Conservation (phyloP, 1,140 invertebrate species). For the Cotesia glomerata region DNA sequence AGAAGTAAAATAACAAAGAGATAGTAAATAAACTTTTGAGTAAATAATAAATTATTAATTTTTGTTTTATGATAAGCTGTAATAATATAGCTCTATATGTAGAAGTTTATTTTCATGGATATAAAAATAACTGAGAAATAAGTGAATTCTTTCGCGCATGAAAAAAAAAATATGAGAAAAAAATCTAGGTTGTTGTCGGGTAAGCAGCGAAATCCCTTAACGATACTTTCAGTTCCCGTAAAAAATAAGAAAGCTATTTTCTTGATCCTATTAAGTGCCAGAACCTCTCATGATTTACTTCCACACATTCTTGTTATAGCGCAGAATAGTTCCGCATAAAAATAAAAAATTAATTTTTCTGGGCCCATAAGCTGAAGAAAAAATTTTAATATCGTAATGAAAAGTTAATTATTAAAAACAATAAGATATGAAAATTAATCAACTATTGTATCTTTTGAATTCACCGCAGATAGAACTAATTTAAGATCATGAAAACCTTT, state of each 20-base stretch:
- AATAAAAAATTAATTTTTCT: no score
- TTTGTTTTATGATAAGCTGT: not conserved
- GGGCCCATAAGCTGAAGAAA: no score
- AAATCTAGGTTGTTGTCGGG: not conserved
- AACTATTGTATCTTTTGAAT: no score
- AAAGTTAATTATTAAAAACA: no score
- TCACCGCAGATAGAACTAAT: no score
- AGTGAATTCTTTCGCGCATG: not conserved
- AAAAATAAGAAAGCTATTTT: constrained; percentile 30
- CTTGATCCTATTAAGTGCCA: constrained; percentile 26
- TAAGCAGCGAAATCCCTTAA: constrained; percentile 12
- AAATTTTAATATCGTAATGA: no score
- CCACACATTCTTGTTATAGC: not conserved
- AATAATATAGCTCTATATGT: not conserved
- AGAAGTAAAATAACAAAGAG: not conserved
- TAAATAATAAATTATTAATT: not conserved
- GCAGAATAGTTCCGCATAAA: no score
- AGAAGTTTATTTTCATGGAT: not conserved
- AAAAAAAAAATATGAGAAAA: not conserved
- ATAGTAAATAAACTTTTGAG: no score
- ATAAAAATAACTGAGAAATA: not conserved
- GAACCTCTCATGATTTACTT: not conserved
- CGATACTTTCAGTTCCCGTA: constrained; percentile 3
- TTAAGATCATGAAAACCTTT: no score
- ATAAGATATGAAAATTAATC: no score